A percentile compares a stretch with the other conserved stretches of the same genome.
These are phyloP conservation scores for Gymnothorax javanicus DNA, from an alignment of 2,797 vertebrate species.

Conservation along the genomic window DNA sequence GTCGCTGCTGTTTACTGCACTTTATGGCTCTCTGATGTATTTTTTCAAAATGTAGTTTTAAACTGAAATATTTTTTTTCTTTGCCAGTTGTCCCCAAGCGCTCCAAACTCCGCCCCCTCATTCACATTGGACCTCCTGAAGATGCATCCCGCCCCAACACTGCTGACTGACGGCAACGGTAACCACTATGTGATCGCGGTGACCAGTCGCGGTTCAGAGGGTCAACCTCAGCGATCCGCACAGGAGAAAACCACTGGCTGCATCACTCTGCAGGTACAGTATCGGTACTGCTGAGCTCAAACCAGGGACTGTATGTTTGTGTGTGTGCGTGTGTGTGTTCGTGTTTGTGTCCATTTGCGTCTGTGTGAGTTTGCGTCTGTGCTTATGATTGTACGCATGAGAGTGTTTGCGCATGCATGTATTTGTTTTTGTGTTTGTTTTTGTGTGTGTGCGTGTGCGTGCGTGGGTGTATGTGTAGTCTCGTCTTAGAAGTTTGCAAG, in stretches of 20 bases:
- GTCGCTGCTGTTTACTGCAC: not conserved
- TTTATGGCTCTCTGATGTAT: not conserved
- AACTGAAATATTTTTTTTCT: not conserved
- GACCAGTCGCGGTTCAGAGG: constrained; percentile 71
- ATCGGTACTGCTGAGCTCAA: too few species aligned
- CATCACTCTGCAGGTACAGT: constrained; percentile 66
- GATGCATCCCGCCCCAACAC: constrained; percentile 64
- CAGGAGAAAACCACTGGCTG: constrained; percentile 59
- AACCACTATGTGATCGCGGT: constrained; percentile 83
- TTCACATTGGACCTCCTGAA: constrained; percentile 65
- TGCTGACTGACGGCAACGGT: constrained; percentile 78
- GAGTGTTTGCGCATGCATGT: too few species aligned
- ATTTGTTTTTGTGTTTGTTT: too few species aligned
- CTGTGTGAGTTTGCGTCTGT: too few species aligned
- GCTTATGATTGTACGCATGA: too few species aligned
- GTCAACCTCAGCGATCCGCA: constrained; percentile 52
- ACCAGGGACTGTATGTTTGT: too few species aligned
- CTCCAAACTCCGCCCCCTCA: constrained; percentile 37
- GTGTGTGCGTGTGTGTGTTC: too few species aligned
- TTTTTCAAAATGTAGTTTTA: not conserved
- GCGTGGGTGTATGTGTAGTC: too few species aligned
- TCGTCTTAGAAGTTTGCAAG: too few species aligned
- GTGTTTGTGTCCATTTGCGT: too few species aligned
- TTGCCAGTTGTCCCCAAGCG: constrained; percentile 49
- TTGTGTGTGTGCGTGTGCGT: too few species aligned